Conservation (phyloP, 1,140 invertebrate species). For the Plectrocnemia conspersa region DNA sequence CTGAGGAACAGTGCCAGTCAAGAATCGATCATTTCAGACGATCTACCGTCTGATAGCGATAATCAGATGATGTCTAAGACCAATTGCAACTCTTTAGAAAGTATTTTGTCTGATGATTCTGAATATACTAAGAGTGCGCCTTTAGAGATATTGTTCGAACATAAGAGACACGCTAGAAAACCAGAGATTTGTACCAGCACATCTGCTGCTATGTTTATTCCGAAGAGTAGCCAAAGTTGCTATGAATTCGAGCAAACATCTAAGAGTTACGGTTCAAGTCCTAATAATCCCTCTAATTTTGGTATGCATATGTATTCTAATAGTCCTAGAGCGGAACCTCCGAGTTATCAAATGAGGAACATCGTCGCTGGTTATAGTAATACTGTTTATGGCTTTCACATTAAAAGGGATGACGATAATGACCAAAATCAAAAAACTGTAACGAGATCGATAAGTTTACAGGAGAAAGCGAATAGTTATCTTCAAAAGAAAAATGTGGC, state of each 20-base stretch:
- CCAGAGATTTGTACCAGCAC: conserved; percentile 36
- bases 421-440: conserved; percentile 43
- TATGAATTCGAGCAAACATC: conserved; percentile 52
- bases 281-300: conserved; percentile 49
- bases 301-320: conserved; percentile 43
- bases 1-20: conserved; percentile 58
- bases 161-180: conserved; percentile 39
- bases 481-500: conserved; percentile 50
- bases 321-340: conserved; percentile 5
- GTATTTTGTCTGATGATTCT: conserved; percentile 72
- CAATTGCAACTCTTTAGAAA: conserved; percentile 70
- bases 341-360: too few relatives aligned
- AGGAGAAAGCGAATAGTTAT: conserved; percentile 42
- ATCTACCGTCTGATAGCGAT: conserved; percentile 56
- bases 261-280: conserved; percentile 58
- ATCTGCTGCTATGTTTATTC: conserved; percentile 38
- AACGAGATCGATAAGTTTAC: conserved; percentile 47
- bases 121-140: conserved; percentile 72
- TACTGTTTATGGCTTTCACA: conserved; percentile 20
- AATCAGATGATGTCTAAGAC: conserved; percentile 54
- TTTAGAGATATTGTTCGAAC: conserved; percentile 63
- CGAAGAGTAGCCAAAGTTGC: conserved; percentile 48
- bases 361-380: conserved; percentile 15
- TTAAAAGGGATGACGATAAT: conserved; percentile 8
- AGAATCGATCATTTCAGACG: conserved; percentile 71